Evolutionary conservation across 2,113 vertebrate genomes (phyloP).

Genomic region (Crotophaga sulcirostris): DNA sequence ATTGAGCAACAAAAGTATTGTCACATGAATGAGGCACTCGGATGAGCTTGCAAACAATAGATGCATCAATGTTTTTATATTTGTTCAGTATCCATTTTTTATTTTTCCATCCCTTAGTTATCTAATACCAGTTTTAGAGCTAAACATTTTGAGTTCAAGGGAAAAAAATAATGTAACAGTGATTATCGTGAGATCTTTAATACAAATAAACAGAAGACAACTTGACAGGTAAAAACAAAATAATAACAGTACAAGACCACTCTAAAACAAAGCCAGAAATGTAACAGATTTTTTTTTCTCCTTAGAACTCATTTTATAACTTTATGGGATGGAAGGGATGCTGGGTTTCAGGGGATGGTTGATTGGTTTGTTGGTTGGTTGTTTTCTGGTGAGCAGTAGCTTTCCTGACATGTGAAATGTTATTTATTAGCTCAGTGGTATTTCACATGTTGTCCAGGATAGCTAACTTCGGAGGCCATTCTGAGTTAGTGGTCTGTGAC

Average conservation of each 20-base stretch:
- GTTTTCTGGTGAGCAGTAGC: not conserved
- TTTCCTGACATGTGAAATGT: not conserved
- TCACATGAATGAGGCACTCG: not conserved
- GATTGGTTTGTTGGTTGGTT: not conserved
- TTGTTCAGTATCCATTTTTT: not conserved
- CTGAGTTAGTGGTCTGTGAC: not conserved
- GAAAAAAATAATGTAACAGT: not conserved
- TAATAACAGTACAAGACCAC: not conserved
- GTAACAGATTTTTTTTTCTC: not conserved
- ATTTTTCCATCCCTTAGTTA: not conserved
- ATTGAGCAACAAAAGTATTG: not conserved
- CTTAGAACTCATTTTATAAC: not conserved
- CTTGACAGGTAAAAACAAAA: not conserved
- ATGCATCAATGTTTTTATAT: not conserved
- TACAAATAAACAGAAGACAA: not conserved
- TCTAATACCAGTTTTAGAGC: not conserved
- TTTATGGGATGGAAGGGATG: not conserved
- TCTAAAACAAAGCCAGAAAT: not conserved
- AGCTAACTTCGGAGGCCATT: not conserved
- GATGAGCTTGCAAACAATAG: not conserved
- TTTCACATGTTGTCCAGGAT: not conserved
- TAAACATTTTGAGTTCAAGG: not conserved
- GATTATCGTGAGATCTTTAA: not conserved
- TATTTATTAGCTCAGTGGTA: not conserved
- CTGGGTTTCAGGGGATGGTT: not conserved